Evolutionary conservation across 2,113 vertebrate species (phyloP).

Genomic region (Ophiodon elongatus): DNA sequence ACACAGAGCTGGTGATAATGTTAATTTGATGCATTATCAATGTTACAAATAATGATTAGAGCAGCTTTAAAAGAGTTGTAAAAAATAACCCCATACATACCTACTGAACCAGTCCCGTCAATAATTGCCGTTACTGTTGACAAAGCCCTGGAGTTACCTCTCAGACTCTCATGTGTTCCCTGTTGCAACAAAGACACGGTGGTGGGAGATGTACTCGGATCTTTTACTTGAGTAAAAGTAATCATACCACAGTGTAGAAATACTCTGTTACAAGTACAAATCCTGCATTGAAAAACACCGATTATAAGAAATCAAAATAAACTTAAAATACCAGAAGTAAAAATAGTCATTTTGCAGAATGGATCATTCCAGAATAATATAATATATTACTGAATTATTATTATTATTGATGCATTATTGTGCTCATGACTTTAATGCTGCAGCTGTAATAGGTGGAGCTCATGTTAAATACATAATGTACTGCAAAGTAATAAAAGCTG

Average conservation of each 20-base stretch:
- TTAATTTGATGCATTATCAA: background rate
- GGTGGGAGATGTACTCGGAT: background rate
- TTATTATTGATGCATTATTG: no score
- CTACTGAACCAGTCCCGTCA: conserved; percentile 94
- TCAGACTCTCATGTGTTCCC: conserved; percentile 95
- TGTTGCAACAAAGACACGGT: conserved; percentile 60
- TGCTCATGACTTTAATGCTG: no score
- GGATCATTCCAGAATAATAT: background rate
- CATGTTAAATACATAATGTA: no score
- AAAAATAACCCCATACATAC: conserved; percentile 75
- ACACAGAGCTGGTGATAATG: background rate
- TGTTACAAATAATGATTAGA: background rate
- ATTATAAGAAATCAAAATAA: no score
- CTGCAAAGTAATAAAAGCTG: no score
- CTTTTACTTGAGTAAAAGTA: background rate
- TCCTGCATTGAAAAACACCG: no score
- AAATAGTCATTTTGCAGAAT: background rate
- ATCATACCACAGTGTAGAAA: background rate
- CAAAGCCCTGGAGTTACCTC: conserved; percentile 94
- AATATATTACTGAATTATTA: no score
- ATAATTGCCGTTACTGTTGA: conserved; percentile 97
- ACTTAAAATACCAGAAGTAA: background rate
- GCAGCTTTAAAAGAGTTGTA: background rate
- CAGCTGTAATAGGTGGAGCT: no score
- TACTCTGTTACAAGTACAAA: no score